Percentiles rank a stretch among this genome's conserved stretches.
phyloP scores from a whole-genome alignment of 1,140 invertebrate genomes.

The Panagrolaimus sp. region DNA sequence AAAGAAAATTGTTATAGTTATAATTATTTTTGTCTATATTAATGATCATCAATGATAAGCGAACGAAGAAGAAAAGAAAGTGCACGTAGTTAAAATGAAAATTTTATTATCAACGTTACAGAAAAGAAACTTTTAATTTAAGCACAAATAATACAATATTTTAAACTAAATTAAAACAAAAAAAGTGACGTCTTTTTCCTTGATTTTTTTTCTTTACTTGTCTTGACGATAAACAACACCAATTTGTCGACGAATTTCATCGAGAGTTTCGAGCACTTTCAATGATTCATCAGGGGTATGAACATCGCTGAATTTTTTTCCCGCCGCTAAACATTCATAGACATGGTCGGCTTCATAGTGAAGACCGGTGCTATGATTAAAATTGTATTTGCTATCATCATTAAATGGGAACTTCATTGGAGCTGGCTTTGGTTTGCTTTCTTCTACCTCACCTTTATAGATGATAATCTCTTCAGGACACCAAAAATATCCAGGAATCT shows the following conservation, averaged over 20 bases:
- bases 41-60: too few species aligned
- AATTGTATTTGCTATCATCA: conserved; percentile 61
- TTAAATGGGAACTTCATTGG: conserved; percentile 30
- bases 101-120: too few species aligned
- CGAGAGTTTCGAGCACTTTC: conserved; percentile 67
- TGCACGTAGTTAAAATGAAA: too few species aligned
- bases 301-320: conserved; percentile 65
- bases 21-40: too few species aligned
- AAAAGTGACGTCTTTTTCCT: too few species aligned
- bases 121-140: too few species aligned
- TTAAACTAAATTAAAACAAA: too few species aligned
- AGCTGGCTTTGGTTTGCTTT: not conserved
- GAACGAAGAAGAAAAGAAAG: too few species aligned
- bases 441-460: conserved; percentile 18
- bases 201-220: too few species aligned
- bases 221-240: conserved; percentile 62
- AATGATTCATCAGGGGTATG: conserved; percentile 67
- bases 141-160: too few species aligned
- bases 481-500: conserved; percentile 39
- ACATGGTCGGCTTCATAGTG: conserved; percentile 72
- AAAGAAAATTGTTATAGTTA: too few species aligned
- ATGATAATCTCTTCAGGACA: conserved; percentile 39
- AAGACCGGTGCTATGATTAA: conserved; percentile 69
- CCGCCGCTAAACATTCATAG: conserved; percentile 63
- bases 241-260: conserved; percentile 68